phyloP scores from a whole-genome alignment of 1,140 invertebrate species.

The Trichoplusia ni region DNA sequence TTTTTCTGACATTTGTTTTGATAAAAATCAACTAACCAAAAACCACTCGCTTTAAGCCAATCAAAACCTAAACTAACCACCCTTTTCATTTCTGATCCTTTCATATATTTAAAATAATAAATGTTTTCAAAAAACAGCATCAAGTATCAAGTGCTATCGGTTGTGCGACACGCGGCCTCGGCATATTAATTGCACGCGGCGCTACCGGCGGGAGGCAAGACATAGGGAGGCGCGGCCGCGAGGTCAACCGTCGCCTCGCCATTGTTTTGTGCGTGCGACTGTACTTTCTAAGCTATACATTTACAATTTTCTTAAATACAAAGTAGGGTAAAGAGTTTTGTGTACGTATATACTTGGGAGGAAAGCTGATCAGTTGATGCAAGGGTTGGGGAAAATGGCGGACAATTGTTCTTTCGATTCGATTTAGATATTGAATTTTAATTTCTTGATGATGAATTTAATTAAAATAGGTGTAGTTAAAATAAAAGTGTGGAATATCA shows the following conservation, averaged over 20 bases:
- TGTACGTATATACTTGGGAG: conserved; percentile 1
- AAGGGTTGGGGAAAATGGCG: too few relatives aligned
- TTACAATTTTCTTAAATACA: conserved; percentile 21
- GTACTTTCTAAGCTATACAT: conserved; percentile 43
- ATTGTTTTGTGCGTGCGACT: conserved; percentile 74
- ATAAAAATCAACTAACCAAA: too few relatives aligned
- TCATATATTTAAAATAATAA: not conserved
- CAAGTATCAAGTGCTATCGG: conserved; percentile 41
- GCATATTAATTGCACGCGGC: conserved; percentile 81
- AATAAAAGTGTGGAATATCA: too few relatives aligned
- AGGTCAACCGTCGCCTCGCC: conserved; percentile 81
- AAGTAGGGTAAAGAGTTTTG: conserved; percentile 31
- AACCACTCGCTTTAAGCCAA: too few relatives aligned
- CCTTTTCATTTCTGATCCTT: too few relatives aligned
- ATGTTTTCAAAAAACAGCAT: not conserved
- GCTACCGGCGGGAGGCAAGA: conserved; percentile 72
- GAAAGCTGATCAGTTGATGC: too few relatives aligned
- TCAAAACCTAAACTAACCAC: too few relatives aligned
- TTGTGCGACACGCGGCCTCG: conserved; percentile 67
- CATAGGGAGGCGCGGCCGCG: conserved; percentile 69
- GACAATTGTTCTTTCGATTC: too few relatives aligned
- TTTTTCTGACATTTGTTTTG: too few relatives aligned
- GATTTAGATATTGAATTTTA: too few relatives aligned
- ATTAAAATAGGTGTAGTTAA: too few relatives aligned
- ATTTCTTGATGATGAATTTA: too few relatives aligned